phyloP scores from a whole-genome alignment of 2,113 vertebrate species.

The Noctilio leporinus region DNA sequence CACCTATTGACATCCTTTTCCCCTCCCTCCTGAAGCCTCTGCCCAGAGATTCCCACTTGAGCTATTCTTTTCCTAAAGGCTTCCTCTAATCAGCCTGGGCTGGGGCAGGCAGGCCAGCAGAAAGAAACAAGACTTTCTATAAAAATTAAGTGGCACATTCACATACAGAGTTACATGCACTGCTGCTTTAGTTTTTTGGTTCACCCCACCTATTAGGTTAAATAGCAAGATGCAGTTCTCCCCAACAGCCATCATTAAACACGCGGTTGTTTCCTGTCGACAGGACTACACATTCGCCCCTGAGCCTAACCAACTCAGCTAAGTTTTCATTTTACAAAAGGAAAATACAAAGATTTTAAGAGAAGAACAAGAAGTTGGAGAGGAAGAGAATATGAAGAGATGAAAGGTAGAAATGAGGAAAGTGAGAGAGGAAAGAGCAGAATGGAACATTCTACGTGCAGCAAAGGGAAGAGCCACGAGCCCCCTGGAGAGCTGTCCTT shows the following conservation, averaged over 20 bases:
- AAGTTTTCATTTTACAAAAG: neutral
- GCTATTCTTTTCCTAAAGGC: neutral
- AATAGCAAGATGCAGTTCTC: neutral
- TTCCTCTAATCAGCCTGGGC: neutral
- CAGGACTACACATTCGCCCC: neutral
- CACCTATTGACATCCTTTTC: neutral
- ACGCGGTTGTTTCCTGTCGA: neutral
- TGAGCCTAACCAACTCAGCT: neutral
- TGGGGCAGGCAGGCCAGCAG: neutral
- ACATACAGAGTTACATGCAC: neutral
- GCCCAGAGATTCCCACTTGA: neutral
- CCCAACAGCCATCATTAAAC: neutral
- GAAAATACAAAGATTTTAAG: neutral
- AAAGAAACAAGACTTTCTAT: neutral
- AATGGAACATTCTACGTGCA: accelerated
- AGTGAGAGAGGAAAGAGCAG: neutral
- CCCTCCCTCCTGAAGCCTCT: neutral
- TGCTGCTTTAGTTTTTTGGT: neutral
- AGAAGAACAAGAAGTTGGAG: neutral
- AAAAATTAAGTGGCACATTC: neutral
- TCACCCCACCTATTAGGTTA: neutral
- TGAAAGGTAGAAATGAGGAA: neutral
- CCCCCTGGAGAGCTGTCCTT: neutral
- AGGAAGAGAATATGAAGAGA: neutral
- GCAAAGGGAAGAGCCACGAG: accelerated